Evolutionary conservation across 2,797 vertebrate species (phyloP).

Genomic region (Xiphorhynchus erythropygius): DNA sequence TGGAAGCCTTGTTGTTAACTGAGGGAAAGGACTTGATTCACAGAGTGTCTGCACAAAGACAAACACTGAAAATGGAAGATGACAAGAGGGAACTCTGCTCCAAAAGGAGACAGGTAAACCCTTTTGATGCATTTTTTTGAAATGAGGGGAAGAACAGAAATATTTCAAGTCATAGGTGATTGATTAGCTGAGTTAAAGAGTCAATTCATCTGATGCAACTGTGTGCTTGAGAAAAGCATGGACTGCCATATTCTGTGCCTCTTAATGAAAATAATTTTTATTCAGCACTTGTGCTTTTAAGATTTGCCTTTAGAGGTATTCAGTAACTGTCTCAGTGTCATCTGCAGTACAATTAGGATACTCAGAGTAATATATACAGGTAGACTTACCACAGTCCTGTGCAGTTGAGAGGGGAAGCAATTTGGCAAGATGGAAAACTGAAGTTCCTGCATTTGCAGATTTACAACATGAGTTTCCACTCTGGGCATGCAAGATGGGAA

Average conservation of each 20-base stretch:
- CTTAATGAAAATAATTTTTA: neutral
- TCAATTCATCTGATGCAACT: neutral
- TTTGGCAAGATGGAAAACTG: neutral
- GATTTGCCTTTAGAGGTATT: neutral
- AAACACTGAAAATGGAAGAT: neutral
- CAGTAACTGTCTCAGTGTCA: neutral
- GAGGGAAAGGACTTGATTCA: neutral
- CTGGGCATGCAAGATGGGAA: neutral
- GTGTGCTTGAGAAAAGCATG: neutral
- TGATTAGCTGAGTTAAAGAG: neutral
- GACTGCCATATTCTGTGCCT: neutral
- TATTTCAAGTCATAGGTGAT: neutral
- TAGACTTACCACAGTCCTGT: neutral
- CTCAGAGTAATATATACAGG: neutral
- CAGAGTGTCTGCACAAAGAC: neutral
- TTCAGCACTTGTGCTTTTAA: neutral
- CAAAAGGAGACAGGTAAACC: conserved; percentile 41
- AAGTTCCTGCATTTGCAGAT: neutral
- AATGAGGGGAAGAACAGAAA: neutral
- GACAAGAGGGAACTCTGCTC: neutral
- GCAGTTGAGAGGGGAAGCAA: neutral
- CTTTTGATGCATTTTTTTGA: neutral
- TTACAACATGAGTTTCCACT: neutral
- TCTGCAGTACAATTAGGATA: neutral
- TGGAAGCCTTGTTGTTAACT: conserved; percentile 9